Conservation (phyloP, 2,113 vertebrate genomes). For the Opisthocomus hoazin region DNA sequence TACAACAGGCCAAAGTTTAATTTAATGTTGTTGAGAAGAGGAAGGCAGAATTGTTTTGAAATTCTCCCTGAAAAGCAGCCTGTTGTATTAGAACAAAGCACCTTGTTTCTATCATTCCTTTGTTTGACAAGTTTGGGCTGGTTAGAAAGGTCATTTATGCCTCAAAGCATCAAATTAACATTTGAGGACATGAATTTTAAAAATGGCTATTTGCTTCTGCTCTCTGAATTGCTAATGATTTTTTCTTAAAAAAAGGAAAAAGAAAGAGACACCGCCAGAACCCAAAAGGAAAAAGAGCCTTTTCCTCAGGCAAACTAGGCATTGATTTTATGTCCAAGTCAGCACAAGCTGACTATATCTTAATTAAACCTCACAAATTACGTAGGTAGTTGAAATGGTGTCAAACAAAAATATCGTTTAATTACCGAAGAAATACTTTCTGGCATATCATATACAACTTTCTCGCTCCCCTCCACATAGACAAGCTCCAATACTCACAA, state of each 20-base stretch:
- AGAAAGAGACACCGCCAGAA: not conserved
- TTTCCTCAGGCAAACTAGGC: constrained; percentile 31
- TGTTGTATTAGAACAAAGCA: constrained; percentile 71
- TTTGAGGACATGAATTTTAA: constrained; percentile 74
- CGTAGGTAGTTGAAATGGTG: not conserved
- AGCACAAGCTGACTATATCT: not conserved
- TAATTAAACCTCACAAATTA: constrained; percentile 50
- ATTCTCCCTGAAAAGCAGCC: constrained; percentile 66
- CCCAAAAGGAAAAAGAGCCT: not conserved
- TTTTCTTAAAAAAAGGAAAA: not conserved
- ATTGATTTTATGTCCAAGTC: constrained; percentile 8
- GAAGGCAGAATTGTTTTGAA: constrained; percentile 61
- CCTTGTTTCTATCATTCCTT: constrained; percentile 68
- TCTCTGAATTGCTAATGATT: constrained; percentile 62
- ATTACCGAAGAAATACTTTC: not conserved
- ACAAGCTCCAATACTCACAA: not conserved
- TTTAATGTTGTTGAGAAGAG: constrained; percentile 55
- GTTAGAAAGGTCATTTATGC: constrained; percentile 74
- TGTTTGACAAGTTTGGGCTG: constrained; percentile 70
- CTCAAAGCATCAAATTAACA: constrained; percentile 78
- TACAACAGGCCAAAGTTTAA: constrained; percentile 36
- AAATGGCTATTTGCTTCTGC: constrained; percentile 66
- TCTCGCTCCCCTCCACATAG: not conserved
- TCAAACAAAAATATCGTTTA: not conserved
- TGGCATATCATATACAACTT: not conserved